Conservation (phyloP, 2,888 invertebrate genomes). For the Charanyca ferruginea region DNA sequence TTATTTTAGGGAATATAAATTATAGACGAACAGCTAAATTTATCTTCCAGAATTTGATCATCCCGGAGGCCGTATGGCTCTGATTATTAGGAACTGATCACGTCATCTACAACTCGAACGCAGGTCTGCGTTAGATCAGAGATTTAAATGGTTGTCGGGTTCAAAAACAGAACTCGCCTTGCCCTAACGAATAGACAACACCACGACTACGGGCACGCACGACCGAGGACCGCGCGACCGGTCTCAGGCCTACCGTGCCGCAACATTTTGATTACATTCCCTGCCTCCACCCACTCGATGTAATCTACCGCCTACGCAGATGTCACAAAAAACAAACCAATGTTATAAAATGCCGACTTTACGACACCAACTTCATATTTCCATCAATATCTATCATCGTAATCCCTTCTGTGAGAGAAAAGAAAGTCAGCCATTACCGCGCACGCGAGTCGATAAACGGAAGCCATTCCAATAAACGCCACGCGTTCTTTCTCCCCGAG, state of each 20-base stretch:
- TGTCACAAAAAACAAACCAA: slow-evolving; percentile 70
- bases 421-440: slow-evolving; percentile 90
- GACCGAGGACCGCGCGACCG: slow-evolving; percentile 61
- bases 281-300: slow-evolving; percentile 80
- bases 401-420: slow-evolving; percentile 74
- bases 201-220: slow-evolving; percentile 34
- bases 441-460: slow-evolving; percentile 90
- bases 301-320: slow-evolving; percentile 60
- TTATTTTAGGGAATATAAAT: slow-evolving; percentile 43
- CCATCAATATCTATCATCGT: slow-evolving; percentile 65
- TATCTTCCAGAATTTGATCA: slow-evolving; percentile 31
- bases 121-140: not conserved
- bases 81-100: slow-evolving; percentile 17
- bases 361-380: slow-evolving; percentile 57
- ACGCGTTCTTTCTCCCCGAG: slow-evolving; percentile 73
- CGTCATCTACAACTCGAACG: slow-evolving; percentile 21
- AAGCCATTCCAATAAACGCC: slow-evolving; percentile 88
- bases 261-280: slow-evolving; percentile 76
- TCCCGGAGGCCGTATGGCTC: slow-evolving; percentile 6
- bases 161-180: slow-evolving; percentile 45
- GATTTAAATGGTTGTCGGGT: slow-evolving; percentile 3
- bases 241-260: slow-evolving; percentile 62
- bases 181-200: slow-evolving; percentile 51
- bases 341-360: slow-evolving; percentile 57
- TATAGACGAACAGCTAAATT: slow-evolving; percentile 19